Percentiles rank a stretch among this genome's conserved stretches.
Conservation (phyloP, 2,888 invertebrate genomes). For the Dyspetes luteomarginatus region DNA sequence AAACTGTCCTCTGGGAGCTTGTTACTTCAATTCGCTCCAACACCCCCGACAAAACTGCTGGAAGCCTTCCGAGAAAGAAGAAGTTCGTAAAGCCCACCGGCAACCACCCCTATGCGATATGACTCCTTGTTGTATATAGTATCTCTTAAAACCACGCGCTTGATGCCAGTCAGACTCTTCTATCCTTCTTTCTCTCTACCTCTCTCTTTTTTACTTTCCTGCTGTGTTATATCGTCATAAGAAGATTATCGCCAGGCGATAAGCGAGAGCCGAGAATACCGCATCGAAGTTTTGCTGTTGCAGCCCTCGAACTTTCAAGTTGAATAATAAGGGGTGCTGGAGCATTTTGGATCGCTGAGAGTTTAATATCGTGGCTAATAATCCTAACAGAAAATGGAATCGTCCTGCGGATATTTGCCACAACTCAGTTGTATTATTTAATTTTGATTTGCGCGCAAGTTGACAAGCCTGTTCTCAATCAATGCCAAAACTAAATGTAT, state of each 20-base stretch:
- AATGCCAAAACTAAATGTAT: too few species aligned
- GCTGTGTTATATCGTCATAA: conserved; percentile 58
- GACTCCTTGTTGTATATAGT: conserved; percentile 58
- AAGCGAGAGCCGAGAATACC: conserved; percentile 58
- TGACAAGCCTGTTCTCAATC: too few species aligned
- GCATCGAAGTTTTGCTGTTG: conserved; percentile 57
- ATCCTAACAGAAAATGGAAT: not conserved
- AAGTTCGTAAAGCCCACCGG: conserved; percentile 59
- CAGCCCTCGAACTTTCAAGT: conserved; percentile 49
- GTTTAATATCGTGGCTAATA: conserved; percentile 39
- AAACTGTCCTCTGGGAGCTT: conserved; percentile 82
- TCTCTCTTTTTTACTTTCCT: conserved; percentile 12
- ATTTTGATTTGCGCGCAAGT: too few species aligned
- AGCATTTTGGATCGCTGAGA: conserved; percentile 31
- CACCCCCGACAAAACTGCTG: conserved; percentile 60
- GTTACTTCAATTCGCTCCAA: conserved; percentile 80
- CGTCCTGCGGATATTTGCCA: too few species aligned
- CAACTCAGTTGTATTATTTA: too few species aligned
- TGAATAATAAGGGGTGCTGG: conserved; percentile 45
- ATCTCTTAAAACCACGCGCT: conserved; percentile 43
- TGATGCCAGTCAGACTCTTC: conserved; percentile 46
- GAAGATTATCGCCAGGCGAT: conserved; percentile 63
- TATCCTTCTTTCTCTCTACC: conserved; percentile 18
- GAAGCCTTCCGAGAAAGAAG: conserved; percentile 59
- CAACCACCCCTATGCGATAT: conserved; percentile 54